A percentile compares a stretch with the other conserved stretches of the same genome.
These are phyloP conservation scores for Nineta flava DNA, from an alignment of 2,888 invertebrate genomes.

Conservation along the genomic window DNA sequence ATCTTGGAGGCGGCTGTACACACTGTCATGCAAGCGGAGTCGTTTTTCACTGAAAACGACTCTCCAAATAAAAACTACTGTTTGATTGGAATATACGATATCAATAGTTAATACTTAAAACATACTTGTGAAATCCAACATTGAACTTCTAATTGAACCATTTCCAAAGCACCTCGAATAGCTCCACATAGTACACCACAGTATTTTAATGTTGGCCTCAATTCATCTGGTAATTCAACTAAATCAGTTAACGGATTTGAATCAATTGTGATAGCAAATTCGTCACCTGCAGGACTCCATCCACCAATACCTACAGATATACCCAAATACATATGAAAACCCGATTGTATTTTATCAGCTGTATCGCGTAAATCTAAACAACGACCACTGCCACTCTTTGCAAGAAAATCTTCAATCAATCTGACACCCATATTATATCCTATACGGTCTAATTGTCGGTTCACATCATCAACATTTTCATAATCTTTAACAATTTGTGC, in stretches of 20 bases:
- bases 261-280: constrained; percentile 91
- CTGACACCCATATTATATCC: constrained; percentile 98
- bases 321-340: constrained; percentile 71
- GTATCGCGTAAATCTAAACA: constrained; percentile 95
- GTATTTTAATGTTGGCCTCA: constrained; percentile 69
- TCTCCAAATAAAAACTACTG: too few relatives aligned
- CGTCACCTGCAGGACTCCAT: constrained; percentile 89
- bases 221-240: constrained; percentile 83
- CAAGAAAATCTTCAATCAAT: constrained; percentile 93
- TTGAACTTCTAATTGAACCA: constrained; percentile 94
- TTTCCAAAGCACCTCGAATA: constrained; percentile 89
- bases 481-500: constrained; percentile 93
- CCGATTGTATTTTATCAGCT: constrained; percentile 84
- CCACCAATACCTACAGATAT: constrained; percentile 85
- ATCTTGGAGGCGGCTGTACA: too few relatives aligned
- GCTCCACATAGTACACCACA: constrained; percentile 85
- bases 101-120: too few relatives aligned
- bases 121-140: constrained; percentile 74
- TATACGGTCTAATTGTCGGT: constrained; percentile 86
- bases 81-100: too few relatives aligned
- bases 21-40: too few relatives aligned
- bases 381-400: constrained; percentile 73
- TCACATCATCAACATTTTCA: constrained; percentile 94
- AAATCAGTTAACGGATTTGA: constrained; percentile 93
- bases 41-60: too few relatives aligned